phyloP scores from a whole-genome alignment of 2,797 vertebrate species.

The Harpagifer antarcticus region DNA sequence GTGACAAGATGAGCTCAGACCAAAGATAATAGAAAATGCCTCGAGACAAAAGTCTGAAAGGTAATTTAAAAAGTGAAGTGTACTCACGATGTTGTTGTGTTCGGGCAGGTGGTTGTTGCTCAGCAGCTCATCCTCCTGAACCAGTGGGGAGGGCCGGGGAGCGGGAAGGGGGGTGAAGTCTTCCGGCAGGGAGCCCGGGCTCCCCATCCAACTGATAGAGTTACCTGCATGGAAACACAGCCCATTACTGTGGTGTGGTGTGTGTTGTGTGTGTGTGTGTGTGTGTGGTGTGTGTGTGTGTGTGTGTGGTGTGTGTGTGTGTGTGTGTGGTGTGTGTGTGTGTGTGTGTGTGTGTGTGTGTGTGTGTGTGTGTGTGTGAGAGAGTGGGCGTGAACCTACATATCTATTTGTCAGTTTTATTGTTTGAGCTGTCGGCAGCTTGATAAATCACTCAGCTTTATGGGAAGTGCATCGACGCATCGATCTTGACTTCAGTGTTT shows the following conservation, averaged over 20 bases:
- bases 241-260: conserved; percentile 32
- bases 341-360: conserved; percentile 30
- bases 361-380: conserved; percentile 20
- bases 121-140: conserved; percentile 77
- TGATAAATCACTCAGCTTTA: conserved; percentile 71
- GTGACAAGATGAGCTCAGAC: conserved; percentile 40
- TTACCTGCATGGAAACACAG: conserved; percentile 77
- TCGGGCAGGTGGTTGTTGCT: conserved; percentile 80
- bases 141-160: conserved; percentile 78
- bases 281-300: conserved; percentile 18
- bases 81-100: conserved; percentile 80
- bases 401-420: conserved; percentile 77
- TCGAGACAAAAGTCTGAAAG: conserved; percentile 14
- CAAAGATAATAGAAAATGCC: conserved; percentile 35
- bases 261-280: conserved; percentile 21
- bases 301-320: conserved; percentile 27
- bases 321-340: conserved; percentile 10
- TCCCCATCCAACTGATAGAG: conserved; percentile 84
- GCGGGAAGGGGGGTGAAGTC: conserved; percentile 77
- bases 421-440: conserved; percentile 52
- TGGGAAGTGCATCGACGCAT: conserved; percentile 62
- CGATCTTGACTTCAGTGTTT: conserved; percentile 64
- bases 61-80: conserved; percentile 28
- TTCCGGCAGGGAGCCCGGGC: conserved; percentile 69
- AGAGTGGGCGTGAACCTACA: conserved; percentile 61